phyloP scores from a whole-genome alignment of 2,888 invertebrate genomes.

The Phytoseiulus persimilis region DNA sequence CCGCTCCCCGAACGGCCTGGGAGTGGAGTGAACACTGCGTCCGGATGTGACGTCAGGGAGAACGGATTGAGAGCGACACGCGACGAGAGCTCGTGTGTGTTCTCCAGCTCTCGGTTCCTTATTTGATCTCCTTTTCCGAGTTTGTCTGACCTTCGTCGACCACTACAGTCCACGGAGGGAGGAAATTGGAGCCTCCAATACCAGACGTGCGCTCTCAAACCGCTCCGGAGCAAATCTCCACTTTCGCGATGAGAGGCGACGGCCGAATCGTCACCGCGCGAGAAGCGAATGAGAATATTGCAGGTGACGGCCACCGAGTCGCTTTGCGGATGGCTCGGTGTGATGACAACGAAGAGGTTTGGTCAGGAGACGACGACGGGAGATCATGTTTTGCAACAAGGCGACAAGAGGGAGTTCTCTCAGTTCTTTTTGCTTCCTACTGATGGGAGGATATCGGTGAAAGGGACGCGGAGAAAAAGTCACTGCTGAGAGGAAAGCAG shows the following conservation, averaged over 20 bases:
- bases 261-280: neutral
- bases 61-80: neutral
- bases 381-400: neutral
- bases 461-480: neutral
- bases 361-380: neutral
- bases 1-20: neutral
- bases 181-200: neutral
- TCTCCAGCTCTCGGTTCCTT: neutral
- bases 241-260: neutral
- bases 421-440: neutral
- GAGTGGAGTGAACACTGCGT: neutral
- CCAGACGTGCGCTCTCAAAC: neutral
- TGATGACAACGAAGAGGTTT: neutral
- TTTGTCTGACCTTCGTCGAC: neutral
- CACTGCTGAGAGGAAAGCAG: neutral
- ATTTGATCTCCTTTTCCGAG: neutral
- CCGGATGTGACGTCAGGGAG: neutral
- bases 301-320: neutral
- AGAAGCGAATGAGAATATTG: neutral
- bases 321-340: neutral
- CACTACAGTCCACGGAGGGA: neutral
- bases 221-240: neutral
- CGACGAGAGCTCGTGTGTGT: neutral
- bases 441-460: neutral
- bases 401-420: neutral